Base-by-base conservation (phyloP, 2,113 vertebrate genomes). In the Saimiri boliviensis region DNA sequence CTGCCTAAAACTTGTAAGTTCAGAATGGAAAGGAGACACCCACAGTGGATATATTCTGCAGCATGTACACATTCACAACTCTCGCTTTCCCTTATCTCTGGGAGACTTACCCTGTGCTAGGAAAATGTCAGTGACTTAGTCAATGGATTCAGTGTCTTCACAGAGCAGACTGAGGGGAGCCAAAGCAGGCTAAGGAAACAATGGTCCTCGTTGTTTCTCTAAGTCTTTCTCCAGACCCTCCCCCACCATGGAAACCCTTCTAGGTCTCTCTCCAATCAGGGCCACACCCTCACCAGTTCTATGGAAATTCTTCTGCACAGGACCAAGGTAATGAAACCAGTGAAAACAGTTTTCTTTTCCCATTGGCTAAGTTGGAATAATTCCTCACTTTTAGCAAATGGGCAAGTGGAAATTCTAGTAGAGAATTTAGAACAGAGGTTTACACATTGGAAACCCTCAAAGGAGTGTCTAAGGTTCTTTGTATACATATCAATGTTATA, bases 141-240 rank as follows among this genome's bases (percentile, higher is more conserved):
- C 95, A 97, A 94, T 92, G 74, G 77, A n/a, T 56, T 74, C 94
- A 95, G 79, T 93, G 97, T 97, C 87, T 90, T 58, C 49, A 17
- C 0, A 42, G 83, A 87, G 63, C 95, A 93, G 96, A 97, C 96
- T 93, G 35, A 42, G 32, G 86, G 96, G 93, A 97, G 96, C 93
- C 96, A 93, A 83, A 45, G 60, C 83, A 73, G 70, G 54, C 80
- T 6, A 30, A 82, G 16, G 86, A 93, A 87, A 98, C 93, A 97
- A 95, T 96, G 92, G 74, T 73, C 13, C 0, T 21, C 0, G 2
- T 83, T 97, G 95, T 96, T 86, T 89, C n/a, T 60, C 85, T 37
- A 40, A 71, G 13, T 88, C 77, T 89, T 96, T 63, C 70, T 82
- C 84, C n/a, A 13, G 42, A 85, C 60, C 95, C 68, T 95, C 58